phyloP scores from a whole-genome alignment of 2,113 vertebrate species.

The Rhea americana region DNA sequence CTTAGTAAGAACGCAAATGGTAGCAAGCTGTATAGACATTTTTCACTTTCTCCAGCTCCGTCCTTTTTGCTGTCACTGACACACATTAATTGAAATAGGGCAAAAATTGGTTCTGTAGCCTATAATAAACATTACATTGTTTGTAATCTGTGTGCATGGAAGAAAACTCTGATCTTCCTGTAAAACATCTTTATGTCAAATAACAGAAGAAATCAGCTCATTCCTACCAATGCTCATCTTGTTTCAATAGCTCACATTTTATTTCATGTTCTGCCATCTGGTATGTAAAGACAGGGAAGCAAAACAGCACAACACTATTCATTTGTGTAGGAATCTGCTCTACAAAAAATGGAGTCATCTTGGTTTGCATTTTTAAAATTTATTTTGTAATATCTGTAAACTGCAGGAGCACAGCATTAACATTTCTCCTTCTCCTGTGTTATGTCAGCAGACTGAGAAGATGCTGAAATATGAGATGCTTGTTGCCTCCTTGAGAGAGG shows the following conservation, averaged over 20 bases:
- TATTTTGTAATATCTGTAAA: neutral
- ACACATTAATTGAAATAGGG: neutral
- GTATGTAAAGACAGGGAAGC: neutral
- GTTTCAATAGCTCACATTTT: neutral
- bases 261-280: neutral
- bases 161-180: neutral
- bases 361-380: neutral
- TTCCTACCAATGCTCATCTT: neutral
- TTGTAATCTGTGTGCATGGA: neutral
- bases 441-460: neutral
- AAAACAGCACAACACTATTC: neutral
- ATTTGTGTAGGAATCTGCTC: neutral
- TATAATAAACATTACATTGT: neutral
- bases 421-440: neutral
- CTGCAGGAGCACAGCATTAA: neutral
- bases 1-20: neutral
- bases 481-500: neutral
- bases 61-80: neutral
- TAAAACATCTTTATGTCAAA: neutral
- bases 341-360: neutral
- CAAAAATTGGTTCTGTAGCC: neutral
- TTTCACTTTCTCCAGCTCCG: neutral
- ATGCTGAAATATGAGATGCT: neutral
- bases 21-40: neutral
- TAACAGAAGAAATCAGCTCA: neutral